Base-by-base conservation (phyloP, 2,113 vertebrate species). In the Lasiurus cinereus region DNA sequence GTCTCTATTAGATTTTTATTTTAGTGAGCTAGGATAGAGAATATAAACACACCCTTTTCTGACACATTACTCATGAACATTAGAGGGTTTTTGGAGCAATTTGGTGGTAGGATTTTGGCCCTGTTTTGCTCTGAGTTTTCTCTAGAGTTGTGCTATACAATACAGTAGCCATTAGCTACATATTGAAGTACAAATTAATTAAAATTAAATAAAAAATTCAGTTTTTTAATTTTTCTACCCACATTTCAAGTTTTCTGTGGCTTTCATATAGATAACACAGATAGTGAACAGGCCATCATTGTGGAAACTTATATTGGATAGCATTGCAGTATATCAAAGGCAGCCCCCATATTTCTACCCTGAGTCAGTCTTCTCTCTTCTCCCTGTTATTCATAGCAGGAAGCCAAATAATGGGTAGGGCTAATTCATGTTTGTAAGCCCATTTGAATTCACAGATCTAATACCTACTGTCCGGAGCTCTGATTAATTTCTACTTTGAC, bases 1-100 rank as follows among this genome's bases (percentile, higher is more conserved):
- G 91, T 90, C 29, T 87, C 5, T 70, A 50, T 72, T 87, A 73
- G 6, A 85, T 72, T 91, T 93, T 84, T 91, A 56, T 56, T 74
- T 29, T 83, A 82, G 70, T 86, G 15, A 83, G n/a, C 67, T 92
- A 56, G 24, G 18, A 67, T 54, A 56, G 22, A 91, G 31, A 82
- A n/a, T 83, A 50, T 87, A 94, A 92, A 83, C 73, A 52, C 22
- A 90, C 5, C 9, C 33, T 69, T 50, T 83, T 92, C 62, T 67
- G 79, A 62, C 5, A n/a, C 67, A 21, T 59, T 64, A 80, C 8
- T 31, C 11, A 8, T 46, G 56, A 93, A 21, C 22, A n/a, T 18
- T 78, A 48, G 1, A 67, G 5, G 10, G 5, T 15, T 87, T 83
- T 24, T 62, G 16, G 80, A 19, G 33, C 69, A 10, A 62, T 72